Conservation (phyloP, 2,797 vertebrate species). For the Denticeps clupeoides region DNA sequence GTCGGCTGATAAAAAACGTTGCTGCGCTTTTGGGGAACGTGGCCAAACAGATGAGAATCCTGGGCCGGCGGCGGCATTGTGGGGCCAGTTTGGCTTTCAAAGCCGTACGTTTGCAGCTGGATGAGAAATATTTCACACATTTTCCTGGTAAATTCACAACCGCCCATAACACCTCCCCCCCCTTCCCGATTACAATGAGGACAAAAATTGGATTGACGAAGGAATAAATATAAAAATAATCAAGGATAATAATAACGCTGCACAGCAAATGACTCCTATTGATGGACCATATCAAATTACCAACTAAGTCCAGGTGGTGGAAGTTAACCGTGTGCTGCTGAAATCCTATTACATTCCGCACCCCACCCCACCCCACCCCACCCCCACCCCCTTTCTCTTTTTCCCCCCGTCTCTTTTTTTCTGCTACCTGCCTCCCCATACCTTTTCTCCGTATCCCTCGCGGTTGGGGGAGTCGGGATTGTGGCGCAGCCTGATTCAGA, state of each 20-base stretch:
- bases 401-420: constrained; percentile 26
- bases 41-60: constrained; percentile 11
- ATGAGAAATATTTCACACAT: constrained; percentile 12
- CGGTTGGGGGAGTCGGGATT: constrained; percentile 64
- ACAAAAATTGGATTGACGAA: constrained; percentile 38
- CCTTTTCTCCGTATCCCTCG: constrained; percentile 45
- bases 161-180: constrained; percentile 11
- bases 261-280: constrained; percentile 64
- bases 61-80: constrained; percentile 6
- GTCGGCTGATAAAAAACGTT: constrained; percentile 8
- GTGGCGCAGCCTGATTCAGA: constrained; percentile 69
- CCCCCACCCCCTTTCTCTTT: constrained; percentile 10
- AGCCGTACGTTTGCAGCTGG: constrained; percentile 1
- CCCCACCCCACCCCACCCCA: constrained; percentile 25
- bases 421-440: constrained; percentile 33
- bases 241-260: constrained; percentile 50
- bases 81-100: constrained; percentile 10
- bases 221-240: constrained; percentile 45
- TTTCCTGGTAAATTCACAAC: too few relatives aligned
- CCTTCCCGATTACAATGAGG: constrained; percentile 34
- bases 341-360: constrained; percentile 66
- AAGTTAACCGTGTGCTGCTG: constrained; percentile 66
- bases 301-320: constrained; percentile 66
- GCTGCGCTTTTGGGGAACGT: constrained; percentile 2
- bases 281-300: constrained; percentile 71